Evolutionary conservation across 2,113 vertebrate genomes (phyloP), one percentile per base, ranked within the genome.

Genomic region (Dipodomys ordii): DNA sequence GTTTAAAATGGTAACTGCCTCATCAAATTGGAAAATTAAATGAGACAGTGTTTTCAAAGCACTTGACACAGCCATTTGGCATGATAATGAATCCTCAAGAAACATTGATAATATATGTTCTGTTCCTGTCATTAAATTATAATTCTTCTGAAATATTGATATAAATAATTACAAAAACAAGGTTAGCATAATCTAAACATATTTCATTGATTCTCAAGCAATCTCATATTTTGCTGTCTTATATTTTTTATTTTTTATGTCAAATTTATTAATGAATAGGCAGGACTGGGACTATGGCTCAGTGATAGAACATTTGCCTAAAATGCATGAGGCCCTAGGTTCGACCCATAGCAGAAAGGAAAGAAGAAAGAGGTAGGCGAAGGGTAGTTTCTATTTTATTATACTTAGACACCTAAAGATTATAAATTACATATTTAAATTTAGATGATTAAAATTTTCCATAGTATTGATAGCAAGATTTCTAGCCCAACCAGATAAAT

Each of bases 381-480:
- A 49, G 49, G 12, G 49, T 28, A 83, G 27, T 44, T 83, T 93
- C 78, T 88, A 35, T 67, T 83, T 76, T 64, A 44, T 79, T 84
- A 53, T 49, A 53, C 6, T 84, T 53, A 49, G 44, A 10, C 44
- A 72, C 27, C 57, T 79, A 65, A 84, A 90, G 53, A 72, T 72
- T 79, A n/a, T 53, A 57, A 44, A 60, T 76, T 76, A 77, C 19
- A 46, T 35, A 60, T 72, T 93, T 89, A 83, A 60, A 84, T 79
- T 93, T 32, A 72, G 53, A n/a, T 64, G 25, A 15, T 65, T 53
- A 19, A 28, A 20, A 76, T 82, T 88, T 88, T 32, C 20, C 35
- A 28, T 60, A 35, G 64, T 76, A 44, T 77, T 46, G 30, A 25
- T 69, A 57, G 28, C 32, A 69, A 8, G 71, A 83, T 69, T 82